phyloP scores from a whole-genome alignment of 2,888 invertebrate genomes.

The Brachycybe producta region DNA sequence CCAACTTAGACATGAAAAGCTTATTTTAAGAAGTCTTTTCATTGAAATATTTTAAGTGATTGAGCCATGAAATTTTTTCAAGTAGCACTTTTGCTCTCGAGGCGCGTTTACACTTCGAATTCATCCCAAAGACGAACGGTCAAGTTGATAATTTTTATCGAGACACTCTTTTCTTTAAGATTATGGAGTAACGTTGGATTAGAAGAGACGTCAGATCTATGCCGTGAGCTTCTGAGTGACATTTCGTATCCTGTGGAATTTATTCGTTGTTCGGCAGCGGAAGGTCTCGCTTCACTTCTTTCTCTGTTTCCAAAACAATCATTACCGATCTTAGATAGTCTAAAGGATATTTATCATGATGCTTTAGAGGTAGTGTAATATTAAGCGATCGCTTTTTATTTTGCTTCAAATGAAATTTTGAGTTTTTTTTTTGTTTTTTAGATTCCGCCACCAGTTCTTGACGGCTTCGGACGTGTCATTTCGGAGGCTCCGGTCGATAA shows the following conservation, averaged over 20 bases:
- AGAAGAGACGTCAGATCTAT: constrained; percentile 18
- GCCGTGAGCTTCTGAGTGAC: constrained; percentile 34
- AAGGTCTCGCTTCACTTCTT: constrained; percentile 58
- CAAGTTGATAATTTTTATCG: neutral
- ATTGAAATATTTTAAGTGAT: too few relatives aligned
- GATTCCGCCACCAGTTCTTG: constrained; percentile 71
- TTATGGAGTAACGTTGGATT: constrained; percentile 26
- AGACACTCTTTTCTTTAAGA: constrained; percentile 22
- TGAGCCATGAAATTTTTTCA: too few relatives aligned
- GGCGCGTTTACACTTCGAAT: too few relatives aligned
- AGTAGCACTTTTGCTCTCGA: too few relatives aligned
- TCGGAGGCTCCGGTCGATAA: constrained; percentile 66
- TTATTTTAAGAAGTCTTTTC: too few relatives aligned
- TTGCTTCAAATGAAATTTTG: too few relatives aligned
- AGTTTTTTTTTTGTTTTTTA: constrained; percentile 28
- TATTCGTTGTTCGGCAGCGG: constrained; percentile 69
- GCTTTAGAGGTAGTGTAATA: too few relatives aligned
- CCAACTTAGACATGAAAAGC: too few relatives aligned
- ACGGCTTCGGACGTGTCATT: constrained; percentile 81
- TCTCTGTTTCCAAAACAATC: constrained; percentile 42
- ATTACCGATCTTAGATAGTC: constrained; percentile 43
- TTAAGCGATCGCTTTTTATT: too few relatives aligned
- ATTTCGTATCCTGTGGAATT: constrained; percentile 67
- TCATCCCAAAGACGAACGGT: too few relatives aligned
- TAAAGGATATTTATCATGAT: constrained; percentile 61